phyloP scores from a whole-genome alignment of 2,888 invertebrate species.

The Agrotis exclamationis region DNA sequence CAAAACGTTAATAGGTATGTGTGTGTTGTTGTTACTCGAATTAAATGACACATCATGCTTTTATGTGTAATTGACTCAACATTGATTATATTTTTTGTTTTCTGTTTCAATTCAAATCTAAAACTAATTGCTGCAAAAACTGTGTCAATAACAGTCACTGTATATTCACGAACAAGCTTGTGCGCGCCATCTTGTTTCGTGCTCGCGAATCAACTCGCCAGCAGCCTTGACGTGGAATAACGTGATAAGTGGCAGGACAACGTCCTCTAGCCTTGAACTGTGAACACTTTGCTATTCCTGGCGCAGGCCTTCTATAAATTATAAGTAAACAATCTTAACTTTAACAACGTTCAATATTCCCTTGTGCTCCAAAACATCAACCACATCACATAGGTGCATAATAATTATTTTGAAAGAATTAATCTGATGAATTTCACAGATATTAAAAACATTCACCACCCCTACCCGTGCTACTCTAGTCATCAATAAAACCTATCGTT shows the following conservation, averaged over 20 bases:
- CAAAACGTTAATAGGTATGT: constrained; percentile 5
- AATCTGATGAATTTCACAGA: neutral
- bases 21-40: constrained; percentile 10
- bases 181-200: constrained; percentile 35
- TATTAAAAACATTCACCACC: too few relatives aligned
- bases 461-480: neutral
- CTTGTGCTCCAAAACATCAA: neutral
- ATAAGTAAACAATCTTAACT: neutral
- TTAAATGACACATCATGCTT: constrained; percentile 15
- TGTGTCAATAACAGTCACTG: neutral
- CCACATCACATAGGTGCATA: neutral
- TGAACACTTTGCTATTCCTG: constrained; percentile 4
- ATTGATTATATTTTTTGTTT: too few relatives aligned
- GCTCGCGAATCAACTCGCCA: constrained; percentile 3
- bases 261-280: constrained; percentile 29
- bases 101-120: too few relatives aligned
- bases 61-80: constrained; percentile 10
- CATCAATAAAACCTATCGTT: neutral
- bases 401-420: neutral
- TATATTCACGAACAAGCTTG: constrained; percentile 3
- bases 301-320: neutral
- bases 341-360: neutral
- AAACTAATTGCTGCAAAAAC: neutral
- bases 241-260: neutral
- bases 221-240: neutral